Evolutionary conservation across 2,888 invertebrate species (phyloP).

Genomic region (Fragum whitleyi): DNA sequence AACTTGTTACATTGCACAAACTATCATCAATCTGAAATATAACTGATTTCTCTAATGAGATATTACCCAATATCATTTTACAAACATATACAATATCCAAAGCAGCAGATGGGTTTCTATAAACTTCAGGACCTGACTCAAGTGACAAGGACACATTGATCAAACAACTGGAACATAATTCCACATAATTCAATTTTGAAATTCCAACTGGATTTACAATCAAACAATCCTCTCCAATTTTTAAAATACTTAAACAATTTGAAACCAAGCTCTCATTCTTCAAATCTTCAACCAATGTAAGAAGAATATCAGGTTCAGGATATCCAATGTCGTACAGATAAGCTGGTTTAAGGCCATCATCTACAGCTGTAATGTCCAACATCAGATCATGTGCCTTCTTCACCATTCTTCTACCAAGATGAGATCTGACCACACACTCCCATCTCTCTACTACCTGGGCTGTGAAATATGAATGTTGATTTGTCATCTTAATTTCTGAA

Average conservation of each 20-base stretch:
- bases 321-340: constrained; percentile 65
- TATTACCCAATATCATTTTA: not conserved
- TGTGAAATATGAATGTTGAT: not conserved
- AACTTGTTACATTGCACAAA: constrained; percentile 60
- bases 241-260: constrained; percentile 51
- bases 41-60: not conserved
- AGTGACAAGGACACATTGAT: constrained; percentile 53
- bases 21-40: not conserved
- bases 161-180: constrained; percentile 24
- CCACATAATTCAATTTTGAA: not conserved
- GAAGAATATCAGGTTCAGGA: constrained; percentile 23
- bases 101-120: not conserved
- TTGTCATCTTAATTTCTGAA: not conserved
- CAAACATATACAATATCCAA: not conserved
- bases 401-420: constrained; percentile 32
- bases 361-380: constrained; percentile 60
- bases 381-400: constrained; percentile 45
- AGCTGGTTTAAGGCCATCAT: constrained; percentile 65
- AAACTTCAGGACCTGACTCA: constrained; percentile 6
- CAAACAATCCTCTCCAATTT: constrained; percentile 63
- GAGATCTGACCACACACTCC: constrained; percentile 18
- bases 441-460: constrained; percentile 18
- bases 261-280: constrained; percentile 40
- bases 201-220: constrained; percentile 56
- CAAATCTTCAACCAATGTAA: constrained; percentile 42